These are phyloP conservation scores for Cyprinodon brontotheroides DNA, from an alignment of 2,113 vertebrate genomes.

Conservation along the genomic window DNA sequence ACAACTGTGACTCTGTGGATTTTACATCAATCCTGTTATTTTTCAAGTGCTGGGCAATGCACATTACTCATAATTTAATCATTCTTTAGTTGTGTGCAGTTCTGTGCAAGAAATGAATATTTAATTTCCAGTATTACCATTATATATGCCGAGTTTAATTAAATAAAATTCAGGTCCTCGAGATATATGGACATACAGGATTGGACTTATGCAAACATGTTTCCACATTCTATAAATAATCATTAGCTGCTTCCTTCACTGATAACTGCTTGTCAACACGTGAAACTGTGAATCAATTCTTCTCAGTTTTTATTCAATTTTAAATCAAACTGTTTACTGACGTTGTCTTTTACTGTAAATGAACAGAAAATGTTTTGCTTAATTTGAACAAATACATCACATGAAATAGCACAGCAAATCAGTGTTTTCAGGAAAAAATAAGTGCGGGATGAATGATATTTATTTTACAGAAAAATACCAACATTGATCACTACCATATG, in stretches of 20 bases:
- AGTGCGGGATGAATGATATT: background rate
- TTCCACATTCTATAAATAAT: slow-evolving; percentile 8
- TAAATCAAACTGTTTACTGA: background rate
- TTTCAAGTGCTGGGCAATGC: background rate
- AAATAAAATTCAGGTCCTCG: slow-evolving; percentile 3
- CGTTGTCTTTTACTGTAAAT: no score
- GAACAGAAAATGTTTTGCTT: background rate
- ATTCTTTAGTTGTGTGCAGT: slow-evolving; percentile 8
- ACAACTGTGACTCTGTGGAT: background rate
- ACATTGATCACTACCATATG: slow-evolving; percentile 38
- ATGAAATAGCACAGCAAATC: slow-evolving; percentile 5
- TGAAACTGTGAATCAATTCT: no score
- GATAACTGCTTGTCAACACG: background rate
- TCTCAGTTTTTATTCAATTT: no score
- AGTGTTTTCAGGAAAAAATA: slow-evolving; percentile 14
- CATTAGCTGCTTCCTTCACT: background rate
- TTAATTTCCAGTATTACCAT: slow-evolving; percentile 29
- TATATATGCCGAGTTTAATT: slow-evolving; percentile 24
- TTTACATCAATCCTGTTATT: slow-evolving; percentile 1
- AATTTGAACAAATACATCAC: slow-evolving; percentile 17
- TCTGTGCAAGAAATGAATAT: slow-evolving; percentile 24
- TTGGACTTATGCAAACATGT: slow-evolving; percentile 34
- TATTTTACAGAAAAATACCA: background rate
- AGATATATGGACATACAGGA: slow-evolving; percentile 1
- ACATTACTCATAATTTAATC: slow-evolving; percentile 34